A percentile compares a stretch with the other conserved stretches of the same genome.
Conservation (phyloP, 2,113 vertebrate species). For the Campylorhamphus procurvoides region DNA sequence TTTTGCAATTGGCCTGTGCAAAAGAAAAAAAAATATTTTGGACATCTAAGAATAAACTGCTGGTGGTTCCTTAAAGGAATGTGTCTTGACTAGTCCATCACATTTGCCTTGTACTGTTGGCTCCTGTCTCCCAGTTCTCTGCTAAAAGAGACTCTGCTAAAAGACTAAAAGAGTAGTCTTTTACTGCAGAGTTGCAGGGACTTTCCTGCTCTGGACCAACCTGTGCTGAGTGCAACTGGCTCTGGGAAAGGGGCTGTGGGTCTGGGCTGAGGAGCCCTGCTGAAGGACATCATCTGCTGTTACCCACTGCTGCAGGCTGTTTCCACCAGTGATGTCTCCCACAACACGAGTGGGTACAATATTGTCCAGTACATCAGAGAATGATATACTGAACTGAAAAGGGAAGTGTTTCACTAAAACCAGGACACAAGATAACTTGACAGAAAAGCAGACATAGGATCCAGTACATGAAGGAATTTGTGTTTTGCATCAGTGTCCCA, state of each 20-base stretch:
- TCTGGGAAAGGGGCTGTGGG: background rate
- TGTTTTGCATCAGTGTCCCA: background rate
- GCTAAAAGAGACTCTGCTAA: too few species aligned
- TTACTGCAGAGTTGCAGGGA: background rate
- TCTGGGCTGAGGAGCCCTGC: background rate
- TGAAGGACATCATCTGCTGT: background rate
- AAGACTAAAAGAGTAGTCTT: background rate
- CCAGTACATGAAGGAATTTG: background rate
- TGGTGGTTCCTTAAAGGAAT: background rate
- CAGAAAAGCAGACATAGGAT: background rate
- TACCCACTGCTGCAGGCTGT: background rate
- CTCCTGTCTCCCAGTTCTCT: background rate
- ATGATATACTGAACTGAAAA: background rate
- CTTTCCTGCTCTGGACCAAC: background rate
- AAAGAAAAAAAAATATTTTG: background rate
- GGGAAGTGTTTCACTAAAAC: background rate
- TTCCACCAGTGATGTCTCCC: background rate
- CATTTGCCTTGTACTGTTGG: background rate
- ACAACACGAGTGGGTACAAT: fast-evolving
- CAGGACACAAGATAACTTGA: background rate
- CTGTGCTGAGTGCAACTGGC: background rate
- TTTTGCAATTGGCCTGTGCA: background rate
- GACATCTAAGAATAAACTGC: background rate
- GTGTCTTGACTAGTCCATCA: background rate
- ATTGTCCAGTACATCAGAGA: background rate